Evolutionary conservation across 2,113 vertebrate genomes (phyloP).

Genomic region (Protomyctophum bolini): DNA sequence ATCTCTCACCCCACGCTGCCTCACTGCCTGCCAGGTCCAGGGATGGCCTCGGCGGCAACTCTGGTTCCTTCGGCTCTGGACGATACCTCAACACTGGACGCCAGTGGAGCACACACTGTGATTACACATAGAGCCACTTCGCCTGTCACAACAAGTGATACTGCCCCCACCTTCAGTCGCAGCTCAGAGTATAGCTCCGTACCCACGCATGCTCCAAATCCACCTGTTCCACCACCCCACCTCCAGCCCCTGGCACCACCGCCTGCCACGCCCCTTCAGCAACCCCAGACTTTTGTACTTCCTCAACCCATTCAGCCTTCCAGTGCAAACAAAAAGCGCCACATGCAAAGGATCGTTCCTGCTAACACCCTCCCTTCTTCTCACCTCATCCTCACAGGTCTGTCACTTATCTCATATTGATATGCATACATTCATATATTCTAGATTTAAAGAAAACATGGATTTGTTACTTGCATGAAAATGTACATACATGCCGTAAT

Average conservation of each 20-base stretch:
- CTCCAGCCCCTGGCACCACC: slow-evolving; percentile 60
- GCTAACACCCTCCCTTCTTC: slow-evolving; percentile 76
- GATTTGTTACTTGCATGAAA: background rate
- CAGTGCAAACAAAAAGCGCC: slow-evolving; percentile 79
- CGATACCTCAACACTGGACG: slow-evolving; percentile 44
- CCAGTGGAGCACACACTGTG: slow-evolving; percentile 67
- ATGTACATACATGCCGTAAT: background rate
- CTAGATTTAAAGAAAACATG: background rate
- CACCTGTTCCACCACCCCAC: slow-evolving; percentile 45
- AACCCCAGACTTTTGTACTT: slow-evolving; percentile 80
- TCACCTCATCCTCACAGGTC: slow-evolving; percentile 78
- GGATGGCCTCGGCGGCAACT: slow-evolving; percentile 38
- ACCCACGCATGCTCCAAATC: slow-evolving; percentile 66
- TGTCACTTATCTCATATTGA: slow-evolving; percentile 27
- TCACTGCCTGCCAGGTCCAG: slow-evolving; percentile 57
- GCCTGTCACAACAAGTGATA: slow-evolving; percentile 69
- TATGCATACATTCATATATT: background rate
- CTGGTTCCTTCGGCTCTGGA: slow-evolving; percentile 45
- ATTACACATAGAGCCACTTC: slow-evolving; percentile 87
- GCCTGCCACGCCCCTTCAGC: slow-evolving; percentile 65
- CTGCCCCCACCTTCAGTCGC: slow-evolving; percentile 86
- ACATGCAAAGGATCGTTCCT: slow-evolving; percentile 85
- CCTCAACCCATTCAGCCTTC: slow-evolving; percentile 80
- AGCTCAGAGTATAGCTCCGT: slow-evolving; percentile 73
- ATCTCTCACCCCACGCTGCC: slow-evolving; percentile 48